phyloP scores from a whole-genome alignment of 2,797 vertebrate genomes.

The Oreochromis mossambicus region DNA sequence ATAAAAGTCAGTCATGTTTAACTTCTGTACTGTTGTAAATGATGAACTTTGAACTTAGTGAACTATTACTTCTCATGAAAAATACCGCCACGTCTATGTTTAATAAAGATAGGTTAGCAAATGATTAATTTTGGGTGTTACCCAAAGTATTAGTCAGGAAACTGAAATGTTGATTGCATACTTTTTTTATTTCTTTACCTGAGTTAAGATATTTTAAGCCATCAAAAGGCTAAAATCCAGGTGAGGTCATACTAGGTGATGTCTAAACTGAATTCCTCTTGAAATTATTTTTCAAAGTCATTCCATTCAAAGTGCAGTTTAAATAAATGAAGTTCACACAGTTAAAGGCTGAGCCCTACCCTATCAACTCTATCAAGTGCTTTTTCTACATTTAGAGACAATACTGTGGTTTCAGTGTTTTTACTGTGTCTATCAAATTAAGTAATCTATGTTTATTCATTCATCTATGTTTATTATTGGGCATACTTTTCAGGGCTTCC shows the following conservation, averaged over 20 bases:
- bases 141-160: background rate
- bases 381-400: background rate
- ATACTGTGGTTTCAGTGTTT: background rate
- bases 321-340: background rate
- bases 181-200: background rate
- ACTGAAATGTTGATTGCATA: background rate
- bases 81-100: background rate
- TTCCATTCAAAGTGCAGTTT: background rate
- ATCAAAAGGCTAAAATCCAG: background rate
- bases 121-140: background rate
- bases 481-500: background rate
- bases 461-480: background rate
- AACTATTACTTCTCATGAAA: background rate
- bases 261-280: background rate
- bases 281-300: background rate
- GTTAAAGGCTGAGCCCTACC: background rate
- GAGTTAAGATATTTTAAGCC: background rate
- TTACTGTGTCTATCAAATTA: background rate
- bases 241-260: background rate
- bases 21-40: slow-evolving; percentile 3
- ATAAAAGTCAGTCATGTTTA: slow-evolving; percentile 31
- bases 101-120: background rate
- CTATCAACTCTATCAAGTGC: background rate
- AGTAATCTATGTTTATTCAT: background rate
- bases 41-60: background rate